Evolutionary conservation across 2,797 vertebrate genomes (phyloP).

Genomic region (Scolopax bukidnonensis): DNA sequence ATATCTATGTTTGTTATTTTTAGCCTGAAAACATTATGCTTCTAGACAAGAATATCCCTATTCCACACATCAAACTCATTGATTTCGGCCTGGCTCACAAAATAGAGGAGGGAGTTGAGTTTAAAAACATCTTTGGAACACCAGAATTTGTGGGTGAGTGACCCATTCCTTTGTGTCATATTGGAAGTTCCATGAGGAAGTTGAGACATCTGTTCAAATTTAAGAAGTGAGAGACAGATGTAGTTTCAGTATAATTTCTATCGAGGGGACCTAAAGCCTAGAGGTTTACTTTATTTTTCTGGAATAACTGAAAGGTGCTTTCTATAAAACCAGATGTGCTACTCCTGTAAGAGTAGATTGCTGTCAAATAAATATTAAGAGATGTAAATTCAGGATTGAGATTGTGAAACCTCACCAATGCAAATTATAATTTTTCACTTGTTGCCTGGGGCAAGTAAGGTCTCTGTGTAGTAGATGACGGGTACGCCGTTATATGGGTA

Average conservation of each 20-base stretch:
- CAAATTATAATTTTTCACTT: not conserved
- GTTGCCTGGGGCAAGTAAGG: not conserved
- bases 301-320: not conserved
- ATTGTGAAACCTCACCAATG: not conserved
- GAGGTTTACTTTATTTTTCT: not conserved
- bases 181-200: not conserved
- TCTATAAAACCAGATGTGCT: not conserved
- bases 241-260: not conserved
- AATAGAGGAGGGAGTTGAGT: conserved; percentile 93
- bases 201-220: not conserved
- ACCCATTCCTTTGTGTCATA: not conserved
- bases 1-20: conserved; percentile 40
- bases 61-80: conserved; percentile 95
- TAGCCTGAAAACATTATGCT: conserved; percentile 99
- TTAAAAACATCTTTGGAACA: conserved; percentile 98
- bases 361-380: not conserved
- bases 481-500: not conserved
- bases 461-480: accelerated
- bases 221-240: not conserved
- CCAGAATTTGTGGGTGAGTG: conserved; percentile 94
- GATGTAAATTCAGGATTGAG: not conserved
- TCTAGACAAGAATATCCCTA: conserved; percentile 87
- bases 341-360: not conserved
- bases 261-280: not conserved
- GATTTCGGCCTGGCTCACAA: conserved; percentile 96